A percentile compares a stretch with the other conserved stretches of the same genome.
Conservation (phyloP, 2,797 vertebrate genomes). For the Atherinosoma microstoma region DNA sequence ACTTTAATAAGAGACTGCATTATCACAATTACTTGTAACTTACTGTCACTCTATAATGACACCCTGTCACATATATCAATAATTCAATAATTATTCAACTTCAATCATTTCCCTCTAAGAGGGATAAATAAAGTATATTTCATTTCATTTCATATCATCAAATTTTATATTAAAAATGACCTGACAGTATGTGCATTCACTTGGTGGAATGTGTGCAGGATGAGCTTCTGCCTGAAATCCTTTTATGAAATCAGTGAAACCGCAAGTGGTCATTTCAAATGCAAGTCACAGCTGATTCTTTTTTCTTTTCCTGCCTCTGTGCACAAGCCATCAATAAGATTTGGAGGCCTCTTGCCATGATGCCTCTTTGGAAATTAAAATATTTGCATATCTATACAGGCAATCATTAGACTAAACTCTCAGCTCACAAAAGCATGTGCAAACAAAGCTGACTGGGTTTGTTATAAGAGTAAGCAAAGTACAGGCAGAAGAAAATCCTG, state of each 20-base stretch:
- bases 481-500: too few relatives aligned
- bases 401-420: slow-evolving; percentile 42
- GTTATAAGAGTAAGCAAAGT: background rate
- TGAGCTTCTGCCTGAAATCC: background rate
- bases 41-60: background rate
- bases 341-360: background rate
- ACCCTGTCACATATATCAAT: slow-evolving; percentile 1
- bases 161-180: background rate
- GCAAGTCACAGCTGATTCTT: background rate
- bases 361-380: slow-evolving; percentile 30
- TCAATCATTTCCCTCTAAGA: too few relatives aligned
- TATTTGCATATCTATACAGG: slow-evolving; percentile 36
- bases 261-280: background rate
- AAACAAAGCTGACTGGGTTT: background rate
- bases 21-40: slow-evolving; percentile 1
- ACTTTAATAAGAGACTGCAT: background rate
- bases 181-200: background rate
- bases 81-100: too few relatives aligned
- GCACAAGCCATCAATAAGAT: slow-evolving; percentile 3
- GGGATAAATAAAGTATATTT: too few relatives aligned
- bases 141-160: background rate
- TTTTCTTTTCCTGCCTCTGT: background rate
- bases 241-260: background rate
- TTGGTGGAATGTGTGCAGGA: background rate
- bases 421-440: background rate